Percentiles rank a stretch among this genome's conserved stretches.
These are phyloP conservation scores for Tapirus terrestris DNA, from an alignment of 2,113 vertebrate species.

Conservation along the genomic window DNA sequence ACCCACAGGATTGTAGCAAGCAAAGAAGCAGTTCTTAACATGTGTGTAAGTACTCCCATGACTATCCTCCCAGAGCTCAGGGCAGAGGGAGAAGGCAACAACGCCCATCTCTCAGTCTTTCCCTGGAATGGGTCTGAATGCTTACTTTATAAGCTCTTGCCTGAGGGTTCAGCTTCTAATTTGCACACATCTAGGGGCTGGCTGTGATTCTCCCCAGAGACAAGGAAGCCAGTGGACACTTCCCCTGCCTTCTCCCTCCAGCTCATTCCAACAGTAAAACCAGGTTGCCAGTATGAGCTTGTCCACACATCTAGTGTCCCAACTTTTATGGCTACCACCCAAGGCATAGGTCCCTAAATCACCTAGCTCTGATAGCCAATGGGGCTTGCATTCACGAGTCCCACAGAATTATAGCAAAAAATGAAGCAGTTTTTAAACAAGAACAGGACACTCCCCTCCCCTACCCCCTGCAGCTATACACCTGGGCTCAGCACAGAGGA, in stretches of 20 bases:
- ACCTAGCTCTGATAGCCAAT: not conserved
- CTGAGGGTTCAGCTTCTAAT: not conserved
- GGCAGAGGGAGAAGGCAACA: not conserved
- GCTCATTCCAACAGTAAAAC: not conserved
- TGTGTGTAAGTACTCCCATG: not conserved
- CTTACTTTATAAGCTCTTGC: not conserved
- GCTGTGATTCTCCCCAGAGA: not conserved
- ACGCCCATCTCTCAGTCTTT: not conserved
- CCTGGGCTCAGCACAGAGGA: not conserved
- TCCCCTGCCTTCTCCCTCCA: not conserved
- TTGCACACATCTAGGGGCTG: not conserved
- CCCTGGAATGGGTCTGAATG: not conserved
- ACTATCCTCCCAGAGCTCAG: not conserved
- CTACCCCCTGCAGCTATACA: not conserved
- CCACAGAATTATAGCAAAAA: not conserved
- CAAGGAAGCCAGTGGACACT: not conserved
- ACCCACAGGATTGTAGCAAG: not conserved
- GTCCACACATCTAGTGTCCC: not conserved
- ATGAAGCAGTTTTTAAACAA: not conserved
- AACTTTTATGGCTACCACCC: not conserved
- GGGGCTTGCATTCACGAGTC: not conserved
- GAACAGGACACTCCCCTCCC: not conserved
- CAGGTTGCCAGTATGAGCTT: not conserved
- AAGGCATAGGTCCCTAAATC: not conserved
- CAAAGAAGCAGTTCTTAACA: not conserved